phyloP scores from a whole-genome alignment of 2,888 invertebrate species.

The Dicycla oo region DNA sequence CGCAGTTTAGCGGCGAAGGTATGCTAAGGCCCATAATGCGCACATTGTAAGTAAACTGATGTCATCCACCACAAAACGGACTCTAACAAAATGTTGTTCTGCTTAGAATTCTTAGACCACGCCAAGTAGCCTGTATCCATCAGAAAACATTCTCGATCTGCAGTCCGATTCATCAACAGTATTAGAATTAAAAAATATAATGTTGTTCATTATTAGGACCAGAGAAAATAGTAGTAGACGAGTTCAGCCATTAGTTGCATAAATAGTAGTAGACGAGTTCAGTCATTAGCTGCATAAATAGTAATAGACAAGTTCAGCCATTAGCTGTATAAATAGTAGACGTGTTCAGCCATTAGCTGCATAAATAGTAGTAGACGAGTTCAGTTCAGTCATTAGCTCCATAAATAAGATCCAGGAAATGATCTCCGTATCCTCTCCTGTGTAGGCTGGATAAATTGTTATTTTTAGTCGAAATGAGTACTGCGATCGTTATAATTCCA shows the following conservation, averaged over 20 bases:
- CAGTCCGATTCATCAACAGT: neutral
- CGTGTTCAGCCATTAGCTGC: no score
- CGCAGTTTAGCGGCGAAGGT: no score
- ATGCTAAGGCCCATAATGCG: neutral
- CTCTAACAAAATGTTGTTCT: neutral
- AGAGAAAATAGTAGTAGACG: neutral
- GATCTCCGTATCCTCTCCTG: neutral
- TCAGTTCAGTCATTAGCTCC: neutral
- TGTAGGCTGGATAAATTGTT: neutral
- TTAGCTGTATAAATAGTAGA: no score
- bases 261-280: neutral
- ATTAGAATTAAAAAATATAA: neutral
- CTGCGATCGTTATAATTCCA: neutral
- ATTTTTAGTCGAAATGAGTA: neutral
- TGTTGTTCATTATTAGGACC: neutral
- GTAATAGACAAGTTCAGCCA: neutral
- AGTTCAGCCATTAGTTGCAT: no score
- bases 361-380: neutral
- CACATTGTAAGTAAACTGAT: conserved; percentile 10
- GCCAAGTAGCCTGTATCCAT: neutral
- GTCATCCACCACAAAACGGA: conserved; percentile 5
- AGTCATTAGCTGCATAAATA: neutral
- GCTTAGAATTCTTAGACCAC: neutral
- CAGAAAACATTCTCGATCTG: neutral
- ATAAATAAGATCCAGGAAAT: neutral